Conservation (phyloP, 1,140 invertebrate species). For the Chlorops oryzae region DNA sequence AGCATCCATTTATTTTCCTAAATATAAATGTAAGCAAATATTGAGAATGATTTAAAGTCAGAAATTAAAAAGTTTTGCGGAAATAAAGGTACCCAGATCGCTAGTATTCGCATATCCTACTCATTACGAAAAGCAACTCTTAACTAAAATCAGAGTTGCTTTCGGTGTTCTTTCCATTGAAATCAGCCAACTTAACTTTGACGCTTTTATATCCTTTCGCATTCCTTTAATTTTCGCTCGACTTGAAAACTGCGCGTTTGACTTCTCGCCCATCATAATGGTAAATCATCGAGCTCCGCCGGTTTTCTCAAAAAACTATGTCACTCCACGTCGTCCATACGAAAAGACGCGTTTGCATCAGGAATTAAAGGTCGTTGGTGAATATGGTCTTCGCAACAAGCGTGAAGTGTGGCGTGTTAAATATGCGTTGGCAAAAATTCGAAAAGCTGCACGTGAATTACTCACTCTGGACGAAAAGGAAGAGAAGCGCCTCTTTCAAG, state of each 20-base stretch:
- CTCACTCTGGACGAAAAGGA: slow-evolving; percentile 99
- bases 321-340: slow-evolving; percentile 96
- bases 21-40: too few species aligned
- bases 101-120: too few species aligned
- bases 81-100: too few species aligned
- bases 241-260: slow-evolving; percentile 46
- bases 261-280: too few species aligned
- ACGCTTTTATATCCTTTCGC: background rate
- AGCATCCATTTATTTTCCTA: too few species aligned
- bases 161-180: too few species aligned
- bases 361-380: slow-evolving; percentile 97
- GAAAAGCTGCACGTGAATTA: slow-evolving; percentile 97
- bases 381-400: slow-evolving; percentile 98
- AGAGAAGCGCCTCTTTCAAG: slow-evolving; percentile 94
- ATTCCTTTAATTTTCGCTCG: background rate
- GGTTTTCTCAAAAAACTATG: slow-evolving; percentile 96
- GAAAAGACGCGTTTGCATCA: slow-evolving; percentile 99
- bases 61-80: too few species aligned
- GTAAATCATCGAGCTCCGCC: slow-evolving; percentile 89
- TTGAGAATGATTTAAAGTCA: too few species aligned
- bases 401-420: slow-evolving; percentile 99
- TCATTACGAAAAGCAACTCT: too few species aligned
- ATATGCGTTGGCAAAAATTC: slow-evolving; percentile 95
- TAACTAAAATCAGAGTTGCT: too few species aligned
- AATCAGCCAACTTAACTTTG: too few species aligned